phyloP scores from a whole-genome alignment of 2,888 invertebrate genomes.

The Dichetophora obliterata region DNA sequence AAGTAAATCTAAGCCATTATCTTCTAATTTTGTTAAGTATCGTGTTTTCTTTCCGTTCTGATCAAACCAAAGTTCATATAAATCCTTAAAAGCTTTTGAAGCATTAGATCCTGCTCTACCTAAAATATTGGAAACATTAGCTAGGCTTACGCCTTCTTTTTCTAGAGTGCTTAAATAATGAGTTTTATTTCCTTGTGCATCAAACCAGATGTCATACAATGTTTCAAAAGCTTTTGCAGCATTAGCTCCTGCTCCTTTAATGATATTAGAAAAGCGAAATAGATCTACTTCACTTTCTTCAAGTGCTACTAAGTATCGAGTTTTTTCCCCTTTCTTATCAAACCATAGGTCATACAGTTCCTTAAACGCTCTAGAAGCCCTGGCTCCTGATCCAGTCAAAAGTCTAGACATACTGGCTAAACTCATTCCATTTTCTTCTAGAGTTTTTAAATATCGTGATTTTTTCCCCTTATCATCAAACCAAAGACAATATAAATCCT shows the following conservation, averaged over 20 bases:
- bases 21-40: background rate
- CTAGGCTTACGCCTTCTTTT: background rate
- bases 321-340: conserved; percentile 2
- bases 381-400: conserved; percentile 1
- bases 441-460: no score
- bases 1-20: background rate
- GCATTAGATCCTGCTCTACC: background rate
- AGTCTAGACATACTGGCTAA: background rate
- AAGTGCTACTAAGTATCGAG: background rate
- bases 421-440: background rate
- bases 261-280: background rate
- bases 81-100: conserved; percentile 16
- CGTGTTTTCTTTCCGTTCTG: background rate
- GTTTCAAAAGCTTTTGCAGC: background rate
- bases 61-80: conserved; percentile 21
- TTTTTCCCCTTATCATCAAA: no score
- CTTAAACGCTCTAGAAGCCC: conserved; percentile 18
- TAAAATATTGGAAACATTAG: background rate
- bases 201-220: background rate
- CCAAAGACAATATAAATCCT: background rate
- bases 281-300: background rate
- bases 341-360: conserved; percentile 23
- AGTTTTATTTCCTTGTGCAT: no score
- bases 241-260: background rate
- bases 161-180: conserved; percentile 19